Conservation (phyloP, 2,113 vertebrate genomes). For the Ceyx melanurus region DNA sequence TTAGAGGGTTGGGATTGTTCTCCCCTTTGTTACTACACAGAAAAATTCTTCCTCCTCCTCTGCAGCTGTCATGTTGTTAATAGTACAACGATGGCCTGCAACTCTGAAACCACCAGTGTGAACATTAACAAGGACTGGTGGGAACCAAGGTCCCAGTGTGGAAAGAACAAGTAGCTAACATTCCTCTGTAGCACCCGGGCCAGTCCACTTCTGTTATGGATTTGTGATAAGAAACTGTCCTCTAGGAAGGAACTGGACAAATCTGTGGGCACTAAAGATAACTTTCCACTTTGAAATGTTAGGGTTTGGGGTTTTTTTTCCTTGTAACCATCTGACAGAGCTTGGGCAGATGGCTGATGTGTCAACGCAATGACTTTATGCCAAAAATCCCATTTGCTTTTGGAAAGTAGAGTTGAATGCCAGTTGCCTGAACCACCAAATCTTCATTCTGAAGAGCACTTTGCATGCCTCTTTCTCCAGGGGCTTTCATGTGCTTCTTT, state of each 20-base stretch:
- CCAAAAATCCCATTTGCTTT: background rate
- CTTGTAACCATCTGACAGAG: background rate
- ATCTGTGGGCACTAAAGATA: background rate
- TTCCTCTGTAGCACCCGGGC: background rate
- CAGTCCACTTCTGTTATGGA: background rate
- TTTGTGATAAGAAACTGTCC: background rate
- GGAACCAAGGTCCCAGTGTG: background rate
- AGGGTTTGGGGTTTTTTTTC: background rate
- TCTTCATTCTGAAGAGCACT: background rate
- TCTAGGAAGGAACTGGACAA: background rate
- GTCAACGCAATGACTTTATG: background rate
- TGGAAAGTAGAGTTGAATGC: background rate
- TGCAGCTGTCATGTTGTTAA: background rate
- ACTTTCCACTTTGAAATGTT: background rate
- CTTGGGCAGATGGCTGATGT: background rate
- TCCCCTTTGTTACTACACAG: background rate
- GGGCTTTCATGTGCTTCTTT: background rate
- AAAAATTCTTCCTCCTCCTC: background rate
- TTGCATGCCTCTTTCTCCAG: background rate
- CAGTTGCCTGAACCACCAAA: background rate
- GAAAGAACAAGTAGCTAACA: background rate
- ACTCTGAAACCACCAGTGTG: background rate
- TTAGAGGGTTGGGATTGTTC: background rate
- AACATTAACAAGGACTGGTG: background rate
- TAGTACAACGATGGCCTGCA: background rate